These are phyloP conservation scores for Euzetes globulus DNA, from an alignment of 2,888 invertebrate genomes.

Conservation along the genomic window DNA sequence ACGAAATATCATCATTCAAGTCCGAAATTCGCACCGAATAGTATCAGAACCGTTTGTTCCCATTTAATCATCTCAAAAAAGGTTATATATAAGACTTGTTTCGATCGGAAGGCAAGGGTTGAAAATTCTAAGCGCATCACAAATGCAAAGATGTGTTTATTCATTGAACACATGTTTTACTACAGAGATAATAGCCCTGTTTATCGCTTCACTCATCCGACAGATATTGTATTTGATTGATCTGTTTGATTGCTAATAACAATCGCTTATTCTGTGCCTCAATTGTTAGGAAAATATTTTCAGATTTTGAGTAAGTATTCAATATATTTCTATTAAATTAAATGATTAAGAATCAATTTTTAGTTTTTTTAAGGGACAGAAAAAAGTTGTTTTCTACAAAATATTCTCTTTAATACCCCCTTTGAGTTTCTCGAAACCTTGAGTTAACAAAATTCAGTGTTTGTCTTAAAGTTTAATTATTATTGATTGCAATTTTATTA, in stretches of 20 bases:
- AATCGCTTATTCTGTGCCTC: too few species aligned
- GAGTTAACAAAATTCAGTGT: not conserved
- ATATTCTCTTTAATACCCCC: not conserved
- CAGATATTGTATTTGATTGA: too few species aligned
- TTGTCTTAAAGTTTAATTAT: not conserved
- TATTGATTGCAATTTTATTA: not conserved
- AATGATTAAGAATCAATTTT: too few species aligned
- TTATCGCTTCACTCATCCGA: too few species aligned
- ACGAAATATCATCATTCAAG: too few species aligned
- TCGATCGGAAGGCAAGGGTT: not conserved
- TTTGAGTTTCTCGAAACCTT: not conserved
- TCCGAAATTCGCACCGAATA: too few species aligned
- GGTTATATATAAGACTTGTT: constrained; percentile 8
- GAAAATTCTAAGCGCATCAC: not conserved
- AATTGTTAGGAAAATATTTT: too few species aligned
- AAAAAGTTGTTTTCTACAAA: not conserved
- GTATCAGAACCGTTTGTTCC: too few species aligned
- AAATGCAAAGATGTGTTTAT: not conserved
- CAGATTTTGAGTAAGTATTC: too few species aligned
- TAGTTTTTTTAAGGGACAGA: not conserved
- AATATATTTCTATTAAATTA: too few species aligned
- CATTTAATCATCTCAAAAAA: not conserved
- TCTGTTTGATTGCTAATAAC: too few species aligned
- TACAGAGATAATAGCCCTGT: too few species aligned
- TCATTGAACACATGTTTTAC: not conserved